phyloP scores from a whole-genome alignment of 2,888 invertebrate genomes.

The Polyploca ridens region DNA sequence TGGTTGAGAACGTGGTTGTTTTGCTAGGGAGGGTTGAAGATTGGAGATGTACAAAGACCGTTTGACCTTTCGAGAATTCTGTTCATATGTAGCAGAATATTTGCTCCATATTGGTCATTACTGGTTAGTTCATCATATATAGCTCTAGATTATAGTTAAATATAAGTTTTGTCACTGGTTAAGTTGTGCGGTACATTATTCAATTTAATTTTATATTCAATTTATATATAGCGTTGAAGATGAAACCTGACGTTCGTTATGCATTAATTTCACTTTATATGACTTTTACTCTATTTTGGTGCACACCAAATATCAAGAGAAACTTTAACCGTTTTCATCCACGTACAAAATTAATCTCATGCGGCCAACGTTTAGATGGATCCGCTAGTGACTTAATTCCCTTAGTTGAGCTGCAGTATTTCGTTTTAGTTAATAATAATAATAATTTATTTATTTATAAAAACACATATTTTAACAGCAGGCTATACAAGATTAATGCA shows the following conservation, averaged over 20 bases:
- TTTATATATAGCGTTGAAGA: not conserved
- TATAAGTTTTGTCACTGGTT: too few species aligned
- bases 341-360: constrained; percentile 1
- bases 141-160: too few species aligned
- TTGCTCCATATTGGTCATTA: too few species aligned
- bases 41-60: not conserved
- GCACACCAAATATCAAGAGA: not conserved
- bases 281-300: not conserved
- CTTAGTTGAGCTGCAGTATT: not conserved
- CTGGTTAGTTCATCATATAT: too few species aligned
- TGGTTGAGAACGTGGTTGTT: not conserved
- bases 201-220: not conserved
- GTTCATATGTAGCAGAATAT: too few species aligned
- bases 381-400: not conserved
- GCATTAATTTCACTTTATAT: not conserved
- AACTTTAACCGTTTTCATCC: not conserved
- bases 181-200: too few species aligned
- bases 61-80: not conserved
- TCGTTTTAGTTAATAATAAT: not conserved
- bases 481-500: too few species aligned
- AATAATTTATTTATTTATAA: too few species aligned
- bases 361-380: not conserved
- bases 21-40: not conserved
- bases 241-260: not conserved
- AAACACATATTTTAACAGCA: too few species aligned